Evolutionary conservation across 2,888 invertebrate species (phyloP).

Genomic region (Synergus gifuensis): DNA sequence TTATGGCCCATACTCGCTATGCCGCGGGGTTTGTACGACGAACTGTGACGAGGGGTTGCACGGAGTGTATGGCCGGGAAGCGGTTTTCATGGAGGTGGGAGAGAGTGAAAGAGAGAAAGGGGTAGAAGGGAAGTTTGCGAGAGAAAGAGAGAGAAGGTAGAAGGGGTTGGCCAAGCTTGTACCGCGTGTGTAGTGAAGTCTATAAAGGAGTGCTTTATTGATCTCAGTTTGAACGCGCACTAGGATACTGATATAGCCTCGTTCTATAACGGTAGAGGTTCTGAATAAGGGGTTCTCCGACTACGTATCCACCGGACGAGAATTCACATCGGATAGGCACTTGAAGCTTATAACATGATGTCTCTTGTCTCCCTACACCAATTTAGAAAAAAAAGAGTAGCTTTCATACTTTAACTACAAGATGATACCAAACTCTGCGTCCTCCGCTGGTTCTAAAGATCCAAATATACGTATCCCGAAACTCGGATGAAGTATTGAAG

Average conservation of each 20-base stretch:
- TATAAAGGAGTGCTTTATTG: constrained; percentile 77
- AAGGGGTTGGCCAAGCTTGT: constrained; percentile 70
- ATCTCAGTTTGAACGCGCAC: constrained; percentile 76
- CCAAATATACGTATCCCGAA: no score
- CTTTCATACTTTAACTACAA: neutral
- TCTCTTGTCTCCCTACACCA: constrained; percentile 6
- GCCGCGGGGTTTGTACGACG: constrained; percentile 61
- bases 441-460: neutral
- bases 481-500: no score
- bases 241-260: constrained; percentile 72
- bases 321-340: constrained; percentile 36
- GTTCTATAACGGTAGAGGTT: constrained; percentile 57
- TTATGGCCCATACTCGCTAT: constrained; percentile 67
- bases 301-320: constrained; percentile 46
- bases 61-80: constrained; percentile 44
- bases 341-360: constrained; percentile 27
- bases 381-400: constrained; percentile 24
- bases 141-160: constrained; percentile 56
- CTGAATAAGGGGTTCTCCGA: constrained; percentile 53
- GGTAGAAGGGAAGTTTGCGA: constrained; percentile 45
- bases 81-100: constrained; percentile 48
- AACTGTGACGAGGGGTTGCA: constrained; percentile 61
- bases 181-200: constrained; percentile 73
- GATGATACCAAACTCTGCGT: neutral
- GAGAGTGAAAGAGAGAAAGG: constrained; percentile 48